phyloP scores from a whole-genome alignment of 2,797 vertebrate genomes.

The Sebastes kiyomatsui region DNA sequence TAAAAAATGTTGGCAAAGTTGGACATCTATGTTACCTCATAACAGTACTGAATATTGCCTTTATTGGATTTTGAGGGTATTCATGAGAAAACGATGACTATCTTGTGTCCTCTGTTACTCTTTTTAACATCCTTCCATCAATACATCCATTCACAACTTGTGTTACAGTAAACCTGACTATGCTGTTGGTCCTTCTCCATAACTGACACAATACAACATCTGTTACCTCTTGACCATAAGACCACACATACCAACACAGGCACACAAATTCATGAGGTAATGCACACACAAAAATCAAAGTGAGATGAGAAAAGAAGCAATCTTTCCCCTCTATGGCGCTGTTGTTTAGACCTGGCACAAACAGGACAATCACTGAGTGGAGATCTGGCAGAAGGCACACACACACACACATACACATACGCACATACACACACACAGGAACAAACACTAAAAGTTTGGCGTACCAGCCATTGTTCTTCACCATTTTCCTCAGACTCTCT shows the following conservation, averaged over 20 bases:
- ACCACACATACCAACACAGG: neutral
- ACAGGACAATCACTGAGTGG: constrained; percentile 35
- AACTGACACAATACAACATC: constrained; percentile 70
- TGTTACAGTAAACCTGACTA: constrained; percentile 58
- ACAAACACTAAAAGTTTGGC: neutral
- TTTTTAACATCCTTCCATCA: constrained; percentile 4
- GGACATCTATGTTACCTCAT: neutral
- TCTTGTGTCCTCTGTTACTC: neutral
- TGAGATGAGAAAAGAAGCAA: constrained; percentile 12
- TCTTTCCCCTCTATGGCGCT: neutral
- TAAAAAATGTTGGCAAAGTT: neutral
- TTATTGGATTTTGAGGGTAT: constrained; percentile 9
- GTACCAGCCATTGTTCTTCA: neutral
- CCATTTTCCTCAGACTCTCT: neutral
- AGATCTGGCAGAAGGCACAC: constrained; percentile 30
- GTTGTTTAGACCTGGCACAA: constrained; percentile 37
- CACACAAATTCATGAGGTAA: constrained; percentile 14
- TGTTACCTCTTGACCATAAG: constrained; percentile 45
- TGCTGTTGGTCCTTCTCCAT: constrained; percentile 63
- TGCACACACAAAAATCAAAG: constrained; percentile 11
- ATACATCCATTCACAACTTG: constrained; percentile 8
- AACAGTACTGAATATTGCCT: neutral
- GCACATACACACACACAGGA: neutral
- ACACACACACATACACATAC: neutral
- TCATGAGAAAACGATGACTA: neutral